Conservation (phyloP, 2,888 invertebrate genomes). For the Brenthis hecate region DNA sequence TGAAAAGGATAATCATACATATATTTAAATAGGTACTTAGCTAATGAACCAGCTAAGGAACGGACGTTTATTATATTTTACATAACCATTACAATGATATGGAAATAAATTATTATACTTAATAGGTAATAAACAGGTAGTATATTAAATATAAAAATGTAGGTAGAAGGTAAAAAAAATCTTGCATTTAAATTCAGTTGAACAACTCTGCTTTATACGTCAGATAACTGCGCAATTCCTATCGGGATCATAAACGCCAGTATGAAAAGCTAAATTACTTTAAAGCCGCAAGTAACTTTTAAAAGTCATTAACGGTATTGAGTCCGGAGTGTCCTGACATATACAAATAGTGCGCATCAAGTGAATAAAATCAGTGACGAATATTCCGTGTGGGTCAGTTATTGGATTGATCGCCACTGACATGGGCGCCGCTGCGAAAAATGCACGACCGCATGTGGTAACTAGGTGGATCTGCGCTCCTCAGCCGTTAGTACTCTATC, state of each 20-base stretch:
- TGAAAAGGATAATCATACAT: no score
- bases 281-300: slow-evolving; percentile 55
- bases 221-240: slow-evolving; percentile 46
- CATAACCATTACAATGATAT: no score
- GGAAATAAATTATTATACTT: no score
- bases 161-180: background rate
- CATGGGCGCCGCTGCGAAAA: slow-evolving; percentile 78
- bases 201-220: slow-evolving; percentile 27
- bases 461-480: slow-evolving; percentile 78
- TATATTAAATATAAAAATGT: background rate
- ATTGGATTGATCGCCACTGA: slow-evolving; percentile 65
- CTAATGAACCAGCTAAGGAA: no score
- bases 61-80: no score
- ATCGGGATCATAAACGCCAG: slow-evolving; percentile 36
- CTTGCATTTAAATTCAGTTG: slow-evolving; percentile 34
- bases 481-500: slow-evolving; percentile 56
- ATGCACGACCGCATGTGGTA: slow-evolving; percentile 77
- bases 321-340: slow-evolving; percentile 67
- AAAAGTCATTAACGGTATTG: slow-evolving; percentile 64
- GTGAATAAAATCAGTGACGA: slow-evolving; percentile 72
- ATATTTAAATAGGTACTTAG: no score
- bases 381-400: slow-evolving; percentile 63
- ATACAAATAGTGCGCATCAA: slow-evolving; percentile 60
- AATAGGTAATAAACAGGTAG: no score
- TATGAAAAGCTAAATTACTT: slow-evolving; percentile 47